These are phyloP conservation scores for Eleutherodactylus coqui DNA, from an alignment of 2,797 vertebrate species.

Conservation along the genomic window DNA sequence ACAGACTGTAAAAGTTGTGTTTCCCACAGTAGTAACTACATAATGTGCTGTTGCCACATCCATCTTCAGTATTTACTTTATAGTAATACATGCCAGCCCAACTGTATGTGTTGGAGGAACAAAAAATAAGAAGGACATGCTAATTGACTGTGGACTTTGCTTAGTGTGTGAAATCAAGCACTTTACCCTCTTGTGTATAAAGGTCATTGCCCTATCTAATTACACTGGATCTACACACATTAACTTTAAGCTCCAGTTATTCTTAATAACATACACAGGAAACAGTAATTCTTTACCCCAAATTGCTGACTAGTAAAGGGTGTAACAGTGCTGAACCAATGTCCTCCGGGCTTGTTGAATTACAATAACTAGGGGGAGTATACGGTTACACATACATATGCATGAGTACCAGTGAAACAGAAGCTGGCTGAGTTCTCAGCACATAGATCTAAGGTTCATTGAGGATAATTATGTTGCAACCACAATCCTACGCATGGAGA, in stretches of 20 bases:
- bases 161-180: conserved; percentile 26
- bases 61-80: background rate
- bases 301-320: conserved; percentile 8
- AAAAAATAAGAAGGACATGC: background rate
- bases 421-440: background rate
- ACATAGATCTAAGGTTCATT: conserved; percentile 22
- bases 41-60: background rate
- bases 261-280: conserved; percentile 4
- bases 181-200: conserved; percentile 8
- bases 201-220: conserved; percentile 9
- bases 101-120: conserved; percentile 26
- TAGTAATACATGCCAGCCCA: background rate
- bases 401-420: conserved; percentile 28
- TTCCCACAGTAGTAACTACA: background rate
- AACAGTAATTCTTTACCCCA: background rate
- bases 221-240: background rate
- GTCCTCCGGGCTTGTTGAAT: background rate
- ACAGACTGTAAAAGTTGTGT: background rate
- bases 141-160: conserved; percentile 32
- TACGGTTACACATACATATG: background rate
- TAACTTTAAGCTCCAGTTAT: background rate
- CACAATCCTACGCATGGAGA: too few relatives aligned
- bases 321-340: conserved; percentile 15
- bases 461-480: too few relatives aligned
- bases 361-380: background rate